Percentiles rank a stretch among this genome's conserved stretches.
Evolutionary conservation across 2,797 vertebrate species (phyloP).

Genomic region (Uromys caudimaculatus): DNA sequence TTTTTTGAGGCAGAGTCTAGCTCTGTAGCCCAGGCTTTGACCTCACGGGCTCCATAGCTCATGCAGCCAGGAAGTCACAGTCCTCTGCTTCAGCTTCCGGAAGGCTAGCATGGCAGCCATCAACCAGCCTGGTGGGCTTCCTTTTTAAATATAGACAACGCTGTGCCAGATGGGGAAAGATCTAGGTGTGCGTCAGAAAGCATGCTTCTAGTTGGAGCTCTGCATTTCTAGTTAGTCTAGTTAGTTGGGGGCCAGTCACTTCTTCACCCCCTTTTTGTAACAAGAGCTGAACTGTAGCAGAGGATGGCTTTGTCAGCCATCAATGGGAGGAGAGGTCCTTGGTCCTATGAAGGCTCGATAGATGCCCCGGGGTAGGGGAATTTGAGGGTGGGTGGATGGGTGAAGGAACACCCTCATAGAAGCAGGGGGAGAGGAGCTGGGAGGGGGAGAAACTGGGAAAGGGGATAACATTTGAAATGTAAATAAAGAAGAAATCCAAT

Average conservation of each 20-base stretch:
- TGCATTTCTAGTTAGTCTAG: not conserved
- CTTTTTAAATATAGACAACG: constrained; percentile 3
- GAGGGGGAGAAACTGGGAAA: too few species aligned
- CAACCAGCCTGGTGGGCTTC: not conserved
- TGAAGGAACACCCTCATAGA: too few species aligned
- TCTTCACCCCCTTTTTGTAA: not conserved
- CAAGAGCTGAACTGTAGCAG: too few species aligned
- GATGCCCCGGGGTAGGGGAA: too few species aligned
- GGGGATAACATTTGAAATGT: too few species aligned
- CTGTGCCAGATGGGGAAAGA: not conserved
- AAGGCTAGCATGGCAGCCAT: not conserved
- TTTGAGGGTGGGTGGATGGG: too few species aligned
- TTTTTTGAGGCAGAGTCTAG: not conserved
- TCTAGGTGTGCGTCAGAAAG: not conserved
- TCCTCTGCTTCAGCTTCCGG: not conserved
- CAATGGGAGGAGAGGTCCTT: too few species aligned
- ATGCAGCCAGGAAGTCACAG: not conserved
- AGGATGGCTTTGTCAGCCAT: too few species aligned
- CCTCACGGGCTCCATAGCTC: not conserved
- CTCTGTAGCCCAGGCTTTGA: not conserved
- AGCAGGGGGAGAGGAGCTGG: too few species aligned
- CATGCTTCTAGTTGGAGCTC: not conserved
- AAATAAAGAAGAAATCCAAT: too few species aligned
- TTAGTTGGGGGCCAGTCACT: not conserved
- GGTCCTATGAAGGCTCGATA: too few species aligned